These are phyloP conservation scores for Agriopis aurantiaria DNA, from an alignment of 2,888 invertebrate genomes.

Conservation along the genomic window DNA sequence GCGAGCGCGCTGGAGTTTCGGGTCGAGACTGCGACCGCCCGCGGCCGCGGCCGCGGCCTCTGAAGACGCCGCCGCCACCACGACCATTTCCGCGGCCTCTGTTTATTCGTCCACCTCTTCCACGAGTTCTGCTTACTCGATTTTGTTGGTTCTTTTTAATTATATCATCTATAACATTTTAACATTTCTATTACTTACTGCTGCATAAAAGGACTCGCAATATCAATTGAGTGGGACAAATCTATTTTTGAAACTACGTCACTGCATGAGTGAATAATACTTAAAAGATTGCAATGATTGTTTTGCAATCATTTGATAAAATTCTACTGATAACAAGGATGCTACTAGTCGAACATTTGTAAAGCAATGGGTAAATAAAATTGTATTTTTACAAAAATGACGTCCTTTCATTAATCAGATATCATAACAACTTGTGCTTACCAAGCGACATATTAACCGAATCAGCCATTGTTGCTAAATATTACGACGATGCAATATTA, in stretches of 20 bases:
- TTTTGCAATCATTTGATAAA: background rate
- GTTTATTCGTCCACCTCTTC: constrained; percentile 61
- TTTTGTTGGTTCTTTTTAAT: constrained; percentile 71
- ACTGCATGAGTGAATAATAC: constrained; percentile 11
- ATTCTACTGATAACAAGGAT: background rate
- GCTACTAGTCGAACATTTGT: too few relatives aligned
- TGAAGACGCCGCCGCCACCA: constrained; percentile 53
- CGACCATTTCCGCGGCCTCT: constrained; percentile 44
- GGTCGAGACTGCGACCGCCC: constrained; percentile 60
- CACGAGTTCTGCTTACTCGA: constrained; percentile 71
- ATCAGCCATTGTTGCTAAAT: constrained; percentile 64
- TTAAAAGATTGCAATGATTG: background rate
- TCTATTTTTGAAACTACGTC: constrained; percentile 45
- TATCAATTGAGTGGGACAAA: constrained; percentile 9
- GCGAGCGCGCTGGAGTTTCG: constrained; percentile 60
- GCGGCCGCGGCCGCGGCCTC: constrained; percentile 55
- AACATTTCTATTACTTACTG: background rate
- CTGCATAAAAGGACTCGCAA: background rate
- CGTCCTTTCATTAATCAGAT: constrained; percentile 10
- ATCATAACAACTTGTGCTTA: constrained; percentile 53
- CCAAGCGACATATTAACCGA: constrained; percentile 79
- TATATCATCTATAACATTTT: constrained; percentile 69
- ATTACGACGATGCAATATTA: background rate
- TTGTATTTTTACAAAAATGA: constrained; percentile 6
- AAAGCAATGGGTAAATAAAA: background rate